Conservation (phyloP, 2,888 invertebrate genomes). For the Melangyna quadrimaculata region DNA sequence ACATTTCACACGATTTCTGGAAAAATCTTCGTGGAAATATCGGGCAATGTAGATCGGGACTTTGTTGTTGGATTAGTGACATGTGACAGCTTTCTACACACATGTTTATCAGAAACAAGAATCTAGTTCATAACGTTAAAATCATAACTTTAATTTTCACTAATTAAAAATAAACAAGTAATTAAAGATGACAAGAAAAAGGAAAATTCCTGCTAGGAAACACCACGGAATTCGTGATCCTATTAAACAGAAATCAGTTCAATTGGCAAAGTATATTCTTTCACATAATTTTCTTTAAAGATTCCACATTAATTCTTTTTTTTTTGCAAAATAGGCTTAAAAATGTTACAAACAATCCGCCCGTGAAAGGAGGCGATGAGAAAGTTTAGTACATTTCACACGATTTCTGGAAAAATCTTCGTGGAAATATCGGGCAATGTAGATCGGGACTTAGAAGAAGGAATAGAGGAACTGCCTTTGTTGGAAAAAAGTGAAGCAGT, state of each 20-base stretch:
- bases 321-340: slow-evolving; percentile 35
- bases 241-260: slow-evolving; percentile 85
- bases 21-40: too few species aligned
- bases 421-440: too few species aligned
- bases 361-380: slow-evolving; percentile 86
- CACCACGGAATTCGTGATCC: slow-evolving; percentile 91
- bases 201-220: slow-evolving; percentile 91
- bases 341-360: slow-evolving; percentile 88
- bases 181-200: slow-evolving; percentile 81
- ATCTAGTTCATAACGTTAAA: background rate
- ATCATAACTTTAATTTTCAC: too few species aligned
- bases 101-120: background rate
- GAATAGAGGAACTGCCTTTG: too few species aligned
- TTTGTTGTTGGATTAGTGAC: too few species aligned
- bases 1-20: too few species aligned
- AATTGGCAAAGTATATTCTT: slow-evolving; percentile 84
- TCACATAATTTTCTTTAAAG: background rate
- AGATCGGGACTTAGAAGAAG: too few species aligned
- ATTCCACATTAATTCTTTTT: background rate
- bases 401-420: too few species aligned
- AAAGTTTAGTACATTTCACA: too few species aligned
- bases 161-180: background rate
- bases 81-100: background rate
- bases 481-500: too few species aligned
- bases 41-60: too few species aligned